A percentile compares a stretch with the other conserved stretches of the same genome.
phyloP scores from a whole-genome alignment of 2,113 vertebrate genomes.

The Thamnaconus septentrionalis region DNA sequence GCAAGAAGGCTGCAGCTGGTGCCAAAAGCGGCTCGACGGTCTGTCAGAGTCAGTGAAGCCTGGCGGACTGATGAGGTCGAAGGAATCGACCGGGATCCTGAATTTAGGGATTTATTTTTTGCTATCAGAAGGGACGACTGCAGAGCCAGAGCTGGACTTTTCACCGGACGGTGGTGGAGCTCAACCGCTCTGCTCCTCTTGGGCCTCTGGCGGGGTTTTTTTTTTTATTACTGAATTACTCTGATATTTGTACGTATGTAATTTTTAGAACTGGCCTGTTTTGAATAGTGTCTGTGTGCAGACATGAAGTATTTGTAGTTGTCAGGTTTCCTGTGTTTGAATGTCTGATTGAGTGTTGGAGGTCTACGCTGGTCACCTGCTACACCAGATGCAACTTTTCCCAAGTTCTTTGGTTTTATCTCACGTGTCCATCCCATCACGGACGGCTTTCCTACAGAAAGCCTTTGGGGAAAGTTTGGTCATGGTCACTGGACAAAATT shows the following conservation, averaged over 20 bases:
- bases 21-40: conserved; percentile 55
- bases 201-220: conserved; percentile 24
- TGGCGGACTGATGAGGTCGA: too few relatives aligned
- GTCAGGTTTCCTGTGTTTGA: conserved; percentile 29
- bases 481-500: too few relatives aligned
- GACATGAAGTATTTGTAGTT: conserved; percentile 22
- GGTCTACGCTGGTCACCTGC: background rate
- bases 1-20: conserved; percentile 85
- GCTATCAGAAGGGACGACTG: conserved; percentile 10
- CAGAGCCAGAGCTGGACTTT: conserved; percentile 20
- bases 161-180: background rate
- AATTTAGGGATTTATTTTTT: too few relatives aligned
- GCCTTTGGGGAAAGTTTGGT: too few relatives aligned
- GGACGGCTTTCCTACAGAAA: too few relatives aligned
- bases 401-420: too few relatives aligned
- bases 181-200: background rate
- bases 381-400: too few relatives aligned
- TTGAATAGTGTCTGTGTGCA: conserved; percentile 25
- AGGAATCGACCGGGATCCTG: too few relatives aligned
- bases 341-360: conserved; percentile 26
- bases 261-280: conserved; percentile 30
- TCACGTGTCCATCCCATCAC: too few relatives aligned
- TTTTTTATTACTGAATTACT: too few relatives aligned
- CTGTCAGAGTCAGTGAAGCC: conserved; percentile 66
- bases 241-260: conserved; percentile 11